Evolutionary conservation across 2,113 vertebrate species (phyloP), one percentile per base, ranked within the genome.

Genomic region (Podarcis raffonei): DNA sequence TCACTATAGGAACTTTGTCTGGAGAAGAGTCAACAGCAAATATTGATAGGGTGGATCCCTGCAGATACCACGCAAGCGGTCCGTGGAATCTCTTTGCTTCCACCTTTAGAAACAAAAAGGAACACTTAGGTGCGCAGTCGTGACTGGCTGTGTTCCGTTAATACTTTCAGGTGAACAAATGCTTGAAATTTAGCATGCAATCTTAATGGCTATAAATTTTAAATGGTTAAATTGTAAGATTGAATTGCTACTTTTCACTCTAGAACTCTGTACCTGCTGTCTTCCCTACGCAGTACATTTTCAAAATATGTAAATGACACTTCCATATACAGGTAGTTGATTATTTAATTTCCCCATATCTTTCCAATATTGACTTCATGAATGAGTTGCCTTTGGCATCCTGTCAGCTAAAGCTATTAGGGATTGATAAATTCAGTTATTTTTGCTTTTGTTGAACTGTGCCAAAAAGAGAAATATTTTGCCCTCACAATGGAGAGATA

Each of bases 381-480:
- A 48, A 16, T 22, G 3, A 87, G 66, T 22, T 81, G 27, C 25
- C 30, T 48, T 6, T 48, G 42, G n/a, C 53, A 72, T 72, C 13
- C 27, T 83, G 35, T 30, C 71, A 83, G 6, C 59, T 76, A 76
- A 62, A 65, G 25, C 66, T 75, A 25, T 1, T 1, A 74, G 57
- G 11, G 4, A 66, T 57, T 32, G 48, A 71, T 81, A 71, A 59
- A 37, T 68, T 48, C 25, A 69, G 23, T 88, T 88, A 66, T 30
- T 83, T 76, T 83, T 66, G 48, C 35, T 59, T 8, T 81, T 32
- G 15, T 72, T 81, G 48, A 72, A 59, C 71, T 83, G 37, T 76
- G 71, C 27, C 53, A 75, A 76, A 76, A 88, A 76, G 37, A 83
- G 32, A 88, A 83, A 74, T 42, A 82, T 65, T 75, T 82, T 59